Conservation (phyloP, 2,888 invertebrate genomes). For the Drosophila multiciliata region DNA sequence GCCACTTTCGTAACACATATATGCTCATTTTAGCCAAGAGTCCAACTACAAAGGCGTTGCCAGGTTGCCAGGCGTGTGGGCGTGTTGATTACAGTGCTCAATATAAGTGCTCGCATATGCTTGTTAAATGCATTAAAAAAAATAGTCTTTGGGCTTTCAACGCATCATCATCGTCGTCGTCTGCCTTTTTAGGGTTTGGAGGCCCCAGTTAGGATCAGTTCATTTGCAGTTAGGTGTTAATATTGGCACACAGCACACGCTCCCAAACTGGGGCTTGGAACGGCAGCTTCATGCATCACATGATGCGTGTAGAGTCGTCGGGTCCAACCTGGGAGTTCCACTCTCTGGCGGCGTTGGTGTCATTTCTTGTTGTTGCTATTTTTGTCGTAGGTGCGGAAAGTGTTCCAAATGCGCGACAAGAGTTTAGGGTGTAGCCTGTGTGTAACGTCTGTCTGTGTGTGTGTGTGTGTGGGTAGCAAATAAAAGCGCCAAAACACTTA, state of each 20-base stretch:
- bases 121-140: conserved; percentile 71
- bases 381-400: conserved; percentile 77
- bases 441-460: not conserved
- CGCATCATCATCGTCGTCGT: conserved; percentile 47
- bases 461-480: conserved; percentile 72
- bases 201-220: conserved; percentile 43
- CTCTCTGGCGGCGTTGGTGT: conserved; percentile 63
- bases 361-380: conserved; percentile 27
- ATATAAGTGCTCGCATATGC: conserved; percentile 43
- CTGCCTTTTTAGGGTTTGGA: conserved; percentile 13
- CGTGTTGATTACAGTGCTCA: conserved; percentile 68
- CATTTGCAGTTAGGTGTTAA: conserved; percentile 68
- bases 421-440: conserved; percentile 71
- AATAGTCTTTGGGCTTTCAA: conserved; percentile 50
- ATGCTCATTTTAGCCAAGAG: conserved; percentile 25
- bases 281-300: conserved; percentile 39
- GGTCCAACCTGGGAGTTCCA: conserved; percentile 73
- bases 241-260: conserved; percentile 63
- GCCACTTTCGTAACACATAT: conserved; percentile 39
- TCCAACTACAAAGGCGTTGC: conserved; percentile 24
- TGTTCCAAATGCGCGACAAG: conserved; percentile 66
- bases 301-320: conserved; percentile 40
- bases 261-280: conserved; percentile 51
- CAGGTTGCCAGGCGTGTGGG: conserved; percentile 59
- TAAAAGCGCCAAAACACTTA: conserved; percentile 74